Percentiles rank a stretch among this genome's conserved stretches.
Evolutionary conservation across 2,888 invertebrate species (phyloP).

Genomic region (Pediacus dermestoides): DNA sequence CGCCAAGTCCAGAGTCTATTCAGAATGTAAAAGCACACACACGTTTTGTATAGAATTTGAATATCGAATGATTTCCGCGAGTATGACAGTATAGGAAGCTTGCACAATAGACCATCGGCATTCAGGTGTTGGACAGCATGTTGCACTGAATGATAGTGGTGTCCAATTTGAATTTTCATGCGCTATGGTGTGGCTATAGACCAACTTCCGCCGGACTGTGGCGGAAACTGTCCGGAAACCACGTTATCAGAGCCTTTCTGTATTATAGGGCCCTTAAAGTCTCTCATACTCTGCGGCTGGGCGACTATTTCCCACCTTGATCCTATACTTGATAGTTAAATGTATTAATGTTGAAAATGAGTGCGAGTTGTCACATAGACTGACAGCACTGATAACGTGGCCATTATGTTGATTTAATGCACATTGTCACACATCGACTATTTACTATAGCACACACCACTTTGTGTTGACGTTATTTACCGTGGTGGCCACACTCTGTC

Average conservation of each 20-base stretch:
- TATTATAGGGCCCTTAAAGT: slow-evolving; percentile 24
- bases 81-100: slow-evolving; percentile 20
- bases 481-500: too few relatives aligned
- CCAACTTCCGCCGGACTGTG: slow-evolving; percentile 30
- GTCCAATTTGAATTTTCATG: slow-evolving; percentile 38
- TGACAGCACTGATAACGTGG: slow-evolving; percentile 24
- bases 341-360: slow-evolving; percentile 27
- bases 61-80: slow-evolving; percentile 24
- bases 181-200: slow-evolving; percentile 29
- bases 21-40: too few relatives aligned
- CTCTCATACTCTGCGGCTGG: too few relatives aligned
- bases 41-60: slow-evolving; percentile 22
- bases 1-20: too few relatives aligned
- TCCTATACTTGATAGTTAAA: slow-evolving; percentile 26
- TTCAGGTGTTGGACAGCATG: slow-evolving; percentile 22
- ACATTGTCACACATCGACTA: slow-evolving; percentile 20
- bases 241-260: slow-evolving; percentile 33
- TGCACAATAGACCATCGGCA: slow-evolving; percentile 21
- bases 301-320: slow-evolving; percentile 23
- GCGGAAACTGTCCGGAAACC: slow-evolving; percentile 36
- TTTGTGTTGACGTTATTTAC: too few relatives aligned
- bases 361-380: slow-evolving; percentile 25
- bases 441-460: slow-evolving; percentile 9
- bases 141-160: slow-evolving; percentile 24
- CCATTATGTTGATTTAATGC: slow-evolving; percentile 21